phyloP scores from a whole-genome alignment of 2,888 invertebrate genomes.

The Endomychus coccineus region DNA sequence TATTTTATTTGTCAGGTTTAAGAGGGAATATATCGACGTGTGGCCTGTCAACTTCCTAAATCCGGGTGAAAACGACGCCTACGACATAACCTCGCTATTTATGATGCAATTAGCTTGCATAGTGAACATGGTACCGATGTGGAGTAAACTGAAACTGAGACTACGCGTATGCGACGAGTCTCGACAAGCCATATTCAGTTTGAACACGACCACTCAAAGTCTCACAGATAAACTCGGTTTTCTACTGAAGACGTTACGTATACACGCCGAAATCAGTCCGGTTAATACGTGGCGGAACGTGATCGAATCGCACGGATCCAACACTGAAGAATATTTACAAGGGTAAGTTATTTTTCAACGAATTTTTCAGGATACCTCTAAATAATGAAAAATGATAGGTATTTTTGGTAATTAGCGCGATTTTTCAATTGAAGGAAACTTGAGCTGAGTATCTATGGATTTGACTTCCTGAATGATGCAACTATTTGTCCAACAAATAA shows the following conservation, averaged over 20 bases:
- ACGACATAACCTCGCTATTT: slow-evolving; percentile 88
- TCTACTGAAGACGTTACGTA: slow-evolving; percentile 76
- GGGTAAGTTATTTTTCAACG: slow-evolving; percentile 28
- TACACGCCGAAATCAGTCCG: slow-evolving; percentile 73
- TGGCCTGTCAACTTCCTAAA: slow-evolving; percentile 93
- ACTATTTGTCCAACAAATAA: no score
- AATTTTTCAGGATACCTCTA: slow-evolving; percentile 1
- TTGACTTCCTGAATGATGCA: no score
- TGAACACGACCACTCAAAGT: slow-evolving; percentile 28
- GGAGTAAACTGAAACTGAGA: slow-evolving; percentile 80
- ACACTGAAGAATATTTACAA: slow-evolving; percentile 32
- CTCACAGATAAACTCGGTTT: slow-evolving; percentile 50
- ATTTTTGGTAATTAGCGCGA: not conserved
- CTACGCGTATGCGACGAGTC: slow-evolving; percentile 71
- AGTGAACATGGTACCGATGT: slow-evolving; percentile 80
- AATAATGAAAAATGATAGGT: no score
- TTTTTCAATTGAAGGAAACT: no score
- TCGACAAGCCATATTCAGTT: slow-evolving; percentile 33
- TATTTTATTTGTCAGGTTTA: slow-evolving; percentile 44
- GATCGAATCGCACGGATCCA: slow-evolving; percentile 31
- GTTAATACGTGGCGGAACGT: slow-evolving; percentile 45
- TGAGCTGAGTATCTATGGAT: no score
- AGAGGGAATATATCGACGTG: slow-evolving; percentile 81
- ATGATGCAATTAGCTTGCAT: slow-evolving; percentile 96
- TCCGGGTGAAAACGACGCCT: slow-evolving; percentile 68